These are phyloP conservation scores for Gadus macrocephalus DNA, from an alignment of 2,113 vertebrate species.

Conservation along the genomic window DNA sequence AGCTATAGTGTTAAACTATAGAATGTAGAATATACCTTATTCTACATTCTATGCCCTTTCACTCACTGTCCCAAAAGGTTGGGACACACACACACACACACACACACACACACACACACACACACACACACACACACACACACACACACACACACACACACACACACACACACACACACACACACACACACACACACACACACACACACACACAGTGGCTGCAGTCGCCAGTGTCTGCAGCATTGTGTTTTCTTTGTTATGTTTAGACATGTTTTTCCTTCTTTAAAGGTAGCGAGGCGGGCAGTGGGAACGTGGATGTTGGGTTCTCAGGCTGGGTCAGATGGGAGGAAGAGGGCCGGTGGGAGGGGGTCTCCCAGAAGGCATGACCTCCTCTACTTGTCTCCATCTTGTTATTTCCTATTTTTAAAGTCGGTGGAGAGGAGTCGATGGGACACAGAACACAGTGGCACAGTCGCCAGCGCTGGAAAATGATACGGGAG, in stretches of 20 bases:
- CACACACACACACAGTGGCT: background rate
- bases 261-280: conserved; percentile 41
- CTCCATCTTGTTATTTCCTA: conserved; percentile 32
- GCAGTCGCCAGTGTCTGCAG: background rate
- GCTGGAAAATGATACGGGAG: conserved; percentile 31
- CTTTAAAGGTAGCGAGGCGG: conserved; percentile 21
- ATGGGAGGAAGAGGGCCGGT: background rate
- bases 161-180: no score
- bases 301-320: conserved; percentile 4
- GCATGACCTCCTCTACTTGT: conserved; percentile 14
- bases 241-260: conserved; percentile 49
- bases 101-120: no score
- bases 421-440: conserved; percentile 21
- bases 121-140: no score
- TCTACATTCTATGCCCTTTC: no score
- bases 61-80: no score
- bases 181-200: background rate
- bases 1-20: no score
- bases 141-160: no score
- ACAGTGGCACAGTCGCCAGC: conserved; percentile 12
- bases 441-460: background rate
- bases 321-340: conserved; percentile 31
- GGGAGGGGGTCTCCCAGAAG: background rate
- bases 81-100: no score
- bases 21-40: no score